Evolutionary conservation across 2,797 vertebrate species (phyloP).

Genomic region (Coendou prehensilis): DNA sequence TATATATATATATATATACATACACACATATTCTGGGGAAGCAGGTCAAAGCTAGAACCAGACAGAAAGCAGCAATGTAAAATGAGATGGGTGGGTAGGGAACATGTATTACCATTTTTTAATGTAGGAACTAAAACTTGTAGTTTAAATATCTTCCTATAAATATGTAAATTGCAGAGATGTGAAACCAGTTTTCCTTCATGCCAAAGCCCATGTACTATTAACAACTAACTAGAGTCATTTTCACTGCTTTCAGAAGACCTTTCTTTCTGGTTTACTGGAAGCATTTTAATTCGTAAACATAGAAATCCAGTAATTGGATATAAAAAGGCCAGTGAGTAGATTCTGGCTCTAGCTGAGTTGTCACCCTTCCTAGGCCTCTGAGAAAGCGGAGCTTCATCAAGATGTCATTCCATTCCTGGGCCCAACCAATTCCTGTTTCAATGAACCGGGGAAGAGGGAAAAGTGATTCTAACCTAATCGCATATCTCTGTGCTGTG

Average conservation of each 20-base stretch:
- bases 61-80: neutral
- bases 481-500: neutral
- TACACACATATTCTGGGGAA: neutral
- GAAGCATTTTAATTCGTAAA: conserved; percentile 61
- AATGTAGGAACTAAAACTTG: conserved; percentile 49
- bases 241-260: conserved; percentile 23
- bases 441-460: conserved; percentile 11
- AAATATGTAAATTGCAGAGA: conserved; percentile 53
- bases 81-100: neutral
- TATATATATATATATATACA: no score
- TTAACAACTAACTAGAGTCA: conserved; percentile 23
- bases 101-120: neutral
- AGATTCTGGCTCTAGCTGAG: neutral
- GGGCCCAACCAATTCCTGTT: neutral
- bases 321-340: conserved; percentile 21
- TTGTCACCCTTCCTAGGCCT: neutral
- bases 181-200: conserved; percentile 29
- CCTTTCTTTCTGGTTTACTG: neutral
- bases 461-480: conserved; percentile 16
- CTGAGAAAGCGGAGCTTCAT: conserved; percentile 52
- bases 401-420: neutral
- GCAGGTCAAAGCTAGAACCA: neutral
- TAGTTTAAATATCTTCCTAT: conserved; percentile 58
- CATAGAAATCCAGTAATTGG: conserved; percentile 27
- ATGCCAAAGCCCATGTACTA: neutral